phyloP scores from a whole-genome alignment of 2,113 vertebrate species.

The human (Homo sapiens) region GRCh38 chr1:97778501-97779000 shows the following conservation, averaged over 20 bases:
- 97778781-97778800: background rate
- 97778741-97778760: background rate
- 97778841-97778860: background rate
- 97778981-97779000: constrained; percentile 19
- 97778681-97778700: background rate
- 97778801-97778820: constrained; percentile 17
- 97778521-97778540: constrained; percentile 31
- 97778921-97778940: constrained; percentile 66
- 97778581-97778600: background rate
- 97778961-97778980: constrained; percentile 62
- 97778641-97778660: background rate
- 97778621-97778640: background rate
- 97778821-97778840: constrained; percentile 42
- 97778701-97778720: background rate
- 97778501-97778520: background rate
- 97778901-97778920: background rate
- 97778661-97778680: background rate
- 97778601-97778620: background rate
- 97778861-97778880: background rate
- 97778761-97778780: background rate
- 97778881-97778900: background rate
- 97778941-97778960: constrained; percentile 75
- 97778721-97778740: background rate
- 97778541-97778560: background rate
- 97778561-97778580: constrained; percentile 12